phyloP scores from a whole-genome alignment of 2,888 invertebrate genomes.

The Meghimatium bilineatum region DNA sequence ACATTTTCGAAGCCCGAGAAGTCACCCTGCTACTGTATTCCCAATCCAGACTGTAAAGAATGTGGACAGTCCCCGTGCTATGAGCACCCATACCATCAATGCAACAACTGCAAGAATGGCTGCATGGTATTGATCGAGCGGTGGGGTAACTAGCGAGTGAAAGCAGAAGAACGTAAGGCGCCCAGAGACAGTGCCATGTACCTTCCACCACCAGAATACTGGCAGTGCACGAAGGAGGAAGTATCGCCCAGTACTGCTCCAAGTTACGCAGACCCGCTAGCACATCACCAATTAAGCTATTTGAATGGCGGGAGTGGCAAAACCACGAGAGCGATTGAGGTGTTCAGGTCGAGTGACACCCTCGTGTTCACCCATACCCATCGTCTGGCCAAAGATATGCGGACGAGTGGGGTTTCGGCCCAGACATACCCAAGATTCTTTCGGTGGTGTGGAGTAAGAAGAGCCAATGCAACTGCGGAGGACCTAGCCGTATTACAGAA shows the following conservation, averaged over 20 bases:
- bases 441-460: neutral
- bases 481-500: neutral
- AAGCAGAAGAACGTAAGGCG: neutral
- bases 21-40: neutral
- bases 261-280: neutral
- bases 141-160: neutral
- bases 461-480: neutral
- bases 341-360: neutral
- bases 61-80: neutral
- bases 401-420: neutral
- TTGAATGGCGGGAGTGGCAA: constrained; percentile 9
- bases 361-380: constrained; percentile 12
- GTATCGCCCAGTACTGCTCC: neutral
- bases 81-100: neutral
- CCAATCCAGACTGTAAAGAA: neutral
- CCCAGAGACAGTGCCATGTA: neutral
- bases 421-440: constrained; percentile 9
- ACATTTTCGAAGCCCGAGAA: neutral
- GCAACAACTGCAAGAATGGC: neutral
- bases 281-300: neutral
- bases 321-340: constrained; percentile 17
- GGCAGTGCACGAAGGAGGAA: no score
- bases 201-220: no score
- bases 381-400: constrained; percentile 16
- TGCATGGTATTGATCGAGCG: neutral